Evolutionary conservation across 1,140 invertebrate genomes (phyloP).

Genomic region (Drosophila ananassae): DNA sequence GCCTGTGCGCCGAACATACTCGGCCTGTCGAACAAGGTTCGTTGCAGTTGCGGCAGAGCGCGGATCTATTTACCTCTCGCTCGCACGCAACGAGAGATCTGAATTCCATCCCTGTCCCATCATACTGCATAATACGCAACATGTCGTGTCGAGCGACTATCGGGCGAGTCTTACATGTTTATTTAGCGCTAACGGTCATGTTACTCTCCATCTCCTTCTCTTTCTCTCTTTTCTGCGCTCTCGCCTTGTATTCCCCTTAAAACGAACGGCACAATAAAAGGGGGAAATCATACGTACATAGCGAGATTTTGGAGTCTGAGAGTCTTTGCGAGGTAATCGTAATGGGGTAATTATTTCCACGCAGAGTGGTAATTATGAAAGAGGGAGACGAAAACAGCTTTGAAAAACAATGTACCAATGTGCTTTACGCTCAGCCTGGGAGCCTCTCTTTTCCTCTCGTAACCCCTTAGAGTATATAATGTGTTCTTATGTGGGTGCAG

Average conservation of each 20-base stretch:
- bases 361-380: slow-evolving; percentile 75
- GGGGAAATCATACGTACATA: slow-evolving; percentile 39
- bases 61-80: no score
- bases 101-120: no score
- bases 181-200: slow-evolving; percentile 4
- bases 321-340: slow-evolving; percentile 27
- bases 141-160: no score
- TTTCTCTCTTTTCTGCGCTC: slow-evolving; percentile 8
- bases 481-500: slow-evolving; percentile 58
- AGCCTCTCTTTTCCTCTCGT: slow-evolving; percentile 20
- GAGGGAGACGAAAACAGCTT: slow-evolving; percentile 57
- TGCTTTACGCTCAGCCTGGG: slow-evolving; percentile 29
- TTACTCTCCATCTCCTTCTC: neutral
- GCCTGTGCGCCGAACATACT: no score
- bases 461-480: neutral
- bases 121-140: no score
- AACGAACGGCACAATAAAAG: neutral
- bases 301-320: slow-evolving; percentile 21
- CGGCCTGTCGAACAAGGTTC: no score
- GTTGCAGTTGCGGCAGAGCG: no score
- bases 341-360: slow-evolving; percentile 74
- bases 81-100: no score
- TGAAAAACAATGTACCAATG: slow-evolving; percentile 72
- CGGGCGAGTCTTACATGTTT: slow-evolving; percentile 6
- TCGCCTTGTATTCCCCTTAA: neutral